Base-by-base conservation (phyloP, 2,888 invertebrate genomes). In the Phania funesta region DNA sequence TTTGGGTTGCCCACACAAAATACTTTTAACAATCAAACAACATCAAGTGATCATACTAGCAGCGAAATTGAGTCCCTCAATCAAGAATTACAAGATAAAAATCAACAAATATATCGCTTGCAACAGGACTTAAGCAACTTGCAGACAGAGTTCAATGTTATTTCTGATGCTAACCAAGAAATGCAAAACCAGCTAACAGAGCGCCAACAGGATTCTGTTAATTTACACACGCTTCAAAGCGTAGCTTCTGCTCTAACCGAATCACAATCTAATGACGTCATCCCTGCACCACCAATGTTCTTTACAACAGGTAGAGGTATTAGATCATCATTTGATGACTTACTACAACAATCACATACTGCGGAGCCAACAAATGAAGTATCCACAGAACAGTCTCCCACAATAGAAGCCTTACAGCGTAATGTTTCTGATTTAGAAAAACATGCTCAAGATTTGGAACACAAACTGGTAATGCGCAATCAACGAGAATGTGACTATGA, bases 371-470 rank as follows among this genome's bases (percentile, higher is more conserved):
- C 32, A 5, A 48, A 13, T 29, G 24, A 24, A 32, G 41, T 13
- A 20, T n/a, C 56, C 1, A 7, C 46, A 3, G 85, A 85, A 22
- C 92, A 92, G 24, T 87, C 93, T 35, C 88, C 93, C 50, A 91
- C 90, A 18, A 87, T 89, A 44, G 91, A 91, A 81, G 89, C 90
- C 75, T 79, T 90, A 22, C 88, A 91, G 76, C 86, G 89, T 0
- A 91, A 91, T 71, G 90, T 91, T 0, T 90, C 89, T 0, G 90
- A 91, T 84, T 83, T 91, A 73, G 90, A 91, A 81, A 90, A 90
- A 74, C 89, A 90, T 79, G 89, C 90, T 6, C 88, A 88, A 74
- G 90, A 91, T 44, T 85, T 91, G 62, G 91, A 90, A 64, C 88
- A 86, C 13, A 90, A 91, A 84, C 85, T 91, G 32, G 83, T 87